phyloP scores from a whole-genome alignment of 2,797 vertebrate species.

The Schizopygopsis pylzovi region DNA sequence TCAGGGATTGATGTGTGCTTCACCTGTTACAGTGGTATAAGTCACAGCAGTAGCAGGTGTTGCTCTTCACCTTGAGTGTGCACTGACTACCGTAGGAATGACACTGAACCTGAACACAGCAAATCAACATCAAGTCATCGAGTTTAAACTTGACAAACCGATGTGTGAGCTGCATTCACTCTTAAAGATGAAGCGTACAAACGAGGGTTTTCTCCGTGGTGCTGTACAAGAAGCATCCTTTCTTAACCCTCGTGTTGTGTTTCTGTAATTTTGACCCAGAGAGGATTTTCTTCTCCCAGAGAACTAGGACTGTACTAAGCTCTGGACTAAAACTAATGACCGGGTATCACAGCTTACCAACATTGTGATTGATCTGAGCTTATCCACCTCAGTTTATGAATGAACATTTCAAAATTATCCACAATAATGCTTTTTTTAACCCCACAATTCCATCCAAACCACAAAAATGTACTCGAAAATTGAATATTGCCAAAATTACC shows the following conservation, averaged over 20 bases:
- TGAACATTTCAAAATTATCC: neutral
- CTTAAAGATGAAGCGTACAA: neutral
- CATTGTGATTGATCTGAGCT: neutral
- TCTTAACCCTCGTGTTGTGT: neutral
- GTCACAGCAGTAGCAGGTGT: conserved; percentile 97
- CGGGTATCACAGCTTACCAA: no score
- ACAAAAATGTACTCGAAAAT: no score
- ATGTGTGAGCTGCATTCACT: neutral
- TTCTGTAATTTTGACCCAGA: neutral
- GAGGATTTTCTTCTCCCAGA: neutral
- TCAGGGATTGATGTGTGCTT: conserved; percentile 49
- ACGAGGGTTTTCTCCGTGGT: no score
- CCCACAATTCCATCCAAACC: no score
- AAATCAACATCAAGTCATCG: neutral
- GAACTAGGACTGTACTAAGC: neutral
- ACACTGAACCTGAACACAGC: conserved; percentile 83
- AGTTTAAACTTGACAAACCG: neutral
- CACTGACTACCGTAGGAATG: conserved; percentile 79
- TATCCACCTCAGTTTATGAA: neutral
- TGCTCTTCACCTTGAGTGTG: conserved; percentile 86
- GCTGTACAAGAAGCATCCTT: no score
- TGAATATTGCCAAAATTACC: no score
- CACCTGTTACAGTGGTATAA: conserved; percentile 91
- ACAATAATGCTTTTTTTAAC: neutral
- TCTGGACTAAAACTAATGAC: neutral